Conservation (phyloP, 2,888 invertebrate species). For the Leptothorax acervorum region DNA sequence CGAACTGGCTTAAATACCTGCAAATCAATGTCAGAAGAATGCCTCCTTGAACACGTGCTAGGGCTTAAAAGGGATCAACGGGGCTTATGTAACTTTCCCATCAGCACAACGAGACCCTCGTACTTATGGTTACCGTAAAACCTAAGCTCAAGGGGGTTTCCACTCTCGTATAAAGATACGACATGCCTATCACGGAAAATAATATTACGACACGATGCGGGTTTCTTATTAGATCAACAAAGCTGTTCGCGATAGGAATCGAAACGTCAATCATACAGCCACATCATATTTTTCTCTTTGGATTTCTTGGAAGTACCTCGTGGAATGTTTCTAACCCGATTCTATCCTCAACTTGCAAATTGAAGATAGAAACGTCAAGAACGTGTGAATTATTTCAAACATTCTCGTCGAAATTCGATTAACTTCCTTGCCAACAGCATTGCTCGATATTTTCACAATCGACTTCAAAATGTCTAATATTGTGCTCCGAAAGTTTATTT, state of each 20-base stretch:
- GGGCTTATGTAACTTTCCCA: slow-evolving; percentile 53
- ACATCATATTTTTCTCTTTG: not conserved
- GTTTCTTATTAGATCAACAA: slow-evolving; percentile 27
- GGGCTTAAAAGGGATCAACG: slow-evolving; percentile 58
- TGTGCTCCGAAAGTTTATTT: slow-evolving; percentile 10
- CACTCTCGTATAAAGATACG: slow-evolving; percentile 19
- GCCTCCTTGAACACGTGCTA: slow-evolving; percentile 57
- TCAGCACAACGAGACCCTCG: slow-evolving; percentile 53
- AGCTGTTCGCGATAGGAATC: slow-evolving; percentile 2
- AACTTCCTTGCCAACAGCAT: not conserved
- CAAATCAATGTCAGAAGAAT: slow-evolving; percentile 58
- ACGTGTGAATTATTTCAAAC: slow-evolving; percentile 36
- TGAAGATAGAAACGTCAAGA: not conserved
- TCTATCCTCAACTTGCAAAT: slow-evolving; percentile 11
- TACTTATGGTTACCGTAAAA: slow-evolving; percentile 50
- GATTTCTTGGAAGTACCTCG: not conserved
- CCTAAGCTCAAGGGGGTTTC: slow-evolving; percentile 21
- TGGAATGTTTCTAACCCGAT: not conserved
- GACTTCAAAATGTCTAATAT: slow-evolving; percentile 21
- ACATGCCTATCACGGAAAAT: slow-evolving; percentile 17
- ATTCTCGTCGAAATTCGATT: slow-evolving; percentile 22
- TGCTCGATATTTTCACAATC: slow-evolving; percentile 13
- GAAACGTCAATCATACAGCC: not conserved
- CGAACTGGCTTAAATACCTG: slow-evolving; percentile 51
- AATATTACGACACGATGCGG: slow-evolving; percentile 2